Evolutionary conservation across 2,888 invertebrate genomes (phyloP), one percentile per base, ranked within the genome.

Genomic region (Ornithoptera priamus): DNA sequence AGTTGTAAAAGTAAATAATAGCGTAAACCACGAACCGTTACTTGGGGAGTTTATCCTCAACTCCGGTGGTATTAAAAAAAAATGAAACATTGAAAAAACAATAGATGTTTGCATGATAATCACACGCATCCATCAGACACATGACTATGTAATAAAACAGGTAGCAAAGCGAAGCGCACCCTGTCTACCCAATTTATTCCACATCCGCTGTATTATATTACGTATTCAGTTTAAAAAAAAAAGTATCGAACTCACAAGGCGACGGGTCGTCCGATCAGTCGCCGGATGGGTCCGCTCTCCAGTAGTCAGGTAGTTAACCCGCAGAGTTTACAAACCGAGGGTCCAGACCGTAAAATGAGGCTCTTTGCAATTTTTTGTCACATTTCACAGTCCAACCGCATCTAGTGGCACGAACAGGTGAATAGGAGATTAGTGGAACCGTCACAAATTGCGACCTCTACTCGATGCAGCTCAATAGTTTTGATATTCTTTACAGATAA

Each of bases 201-300:
- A 92, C 90, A 92, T 92, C 92, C 92, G 90, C 77, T 84, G 88
- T 88, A 91, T 92, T 88, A 88, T 85, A 90, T 92, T 91, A 90
- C 92, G 77, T 81, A 81, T 82, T 81, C 80, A 80, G 85, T 86
- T 22, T 20, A 46, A 58, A 61, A 87, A 86, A 85, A 86, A 85
- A 86, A 80, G 17, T 78, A 76, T 76, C 71, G 80, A 79, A 90
- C 92, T 91, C 86, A 92, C 92, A 90, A 87, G 89, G 85, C 84
- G 85, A 85, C 79, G 78, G 77, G 86, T 88, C 79, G 85, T 81
- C 83, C 85, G 88, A 90, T 87, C 83, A 79, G 82, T 88, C 84
- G 83, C 75, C 80, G 80, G 84, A 86, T 81, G 81, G 76, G 81
- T 83, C 80, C 81, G 84, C 87, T 86, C 88, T 85, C 85, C 80